These are phyloP conservation scores for Pseudococcus jackbeardsleyi DNA, from an alignment of 2,888 invertebrate species.

Conservation along the genomic window DNA sequence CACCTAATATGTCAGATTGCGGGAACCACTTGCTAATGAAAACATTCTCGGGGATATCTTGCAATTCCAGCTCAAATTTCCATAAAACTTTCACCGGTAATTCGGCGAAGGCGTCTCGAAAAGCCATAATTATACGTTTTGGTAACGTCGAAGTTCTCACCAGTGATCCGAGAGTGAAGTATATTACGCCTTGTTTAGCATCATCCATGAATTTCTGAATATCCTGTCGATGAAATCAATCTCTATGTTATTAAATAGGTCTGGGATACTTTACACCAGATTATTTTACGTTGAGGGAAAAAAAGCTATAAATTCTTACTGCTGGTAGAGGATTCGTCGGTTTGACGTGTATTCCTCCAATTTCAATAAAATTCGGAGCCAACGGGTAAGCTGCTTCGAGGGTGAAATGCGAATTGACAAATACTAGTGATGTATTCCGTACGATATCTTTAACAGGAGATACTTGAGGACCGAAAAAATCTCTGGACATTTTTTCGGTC, in stretches of 20 bases:
- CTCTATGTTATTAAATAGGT: not conserved
- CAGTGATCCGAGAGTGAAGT: constrained; percentile 84
- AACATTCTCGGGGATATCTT: constrained; percentile 75
- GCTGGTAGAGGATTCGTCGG: constrained; percentile 63
- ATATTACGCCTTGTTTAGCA: constrained; percentile 78
- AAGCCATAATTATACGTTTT: constrained; percentile 73
- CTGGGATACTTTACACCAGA: not conserved
- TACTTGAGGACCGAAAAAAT: constrained; percentile 66
- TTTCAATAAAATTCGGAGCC: constrained; percentile 74
- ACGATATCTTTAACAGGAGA: constrained; percentile 67
- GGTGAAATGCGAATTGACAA: constrained; percentile 73
- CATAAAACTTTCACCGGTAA: constrained; percentile 81
- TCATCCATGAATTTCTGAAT: constrained; percentile 77
- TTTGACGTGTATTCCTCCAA: constrained; percentile 73
- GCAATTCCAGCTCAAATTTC: constrained; percentile 81
- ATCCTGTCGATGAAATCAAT: constrained; percentile 68
- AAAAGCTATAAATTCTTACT: constrained; percentile 60
- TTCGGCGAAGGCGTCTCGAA: constrained; percentile 76
- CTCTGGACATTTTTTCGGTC: constrained; percentile 63
- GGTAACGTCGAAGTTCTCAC: constrained; percentile 78
- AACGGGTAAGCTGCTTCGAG: constrained; percentile 72
- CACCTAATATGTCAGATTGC: constrained; percentile 83
- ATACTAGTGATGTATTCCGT: constrained; percentile 71
- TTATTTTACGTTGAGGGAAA: not conserved
- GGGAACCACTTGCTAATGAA: constrained; percentile 72